Conservation (phyloP, 2,797 vertebrate species). For the Pseudocheirus occidentalis region DNA sequence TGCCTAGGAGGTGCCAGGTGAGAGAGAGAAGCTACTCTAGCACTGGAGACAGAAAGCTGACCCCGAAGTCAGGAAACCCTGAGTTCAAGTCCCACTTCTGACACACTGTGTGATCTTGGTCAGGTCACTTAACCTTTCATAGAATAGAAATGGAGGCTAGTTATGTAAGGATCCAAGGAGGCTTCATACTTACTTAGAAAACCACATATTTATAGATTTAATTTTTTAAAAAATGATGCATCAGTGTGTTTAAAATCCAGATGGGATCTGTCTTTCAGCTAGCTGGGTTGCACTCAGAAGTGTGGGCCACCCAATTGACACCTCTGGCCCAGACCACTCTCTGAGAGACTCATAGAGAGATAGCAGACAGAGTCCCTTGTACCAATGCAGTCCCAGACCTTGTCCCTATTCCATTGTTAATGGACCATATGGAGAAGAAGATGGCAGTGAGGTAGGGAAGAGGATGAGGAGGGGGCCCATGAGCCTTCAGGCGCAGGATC, state of each 20-base stretch:
- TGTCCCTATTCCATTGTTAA: background rate
- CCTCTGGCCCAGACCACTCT: too few species aligned
- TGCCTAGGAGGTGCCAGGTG: background rate
- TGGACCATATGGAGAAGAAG: background rate
- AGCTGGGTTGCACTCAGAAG: background rate
- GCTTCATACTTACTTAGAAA: background rate
- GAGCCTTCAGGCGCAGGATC: background rate
- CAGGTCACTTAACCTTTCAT: background rate
- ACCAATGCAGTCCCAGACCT: background rate
- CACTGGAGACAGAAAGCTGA: background rate
- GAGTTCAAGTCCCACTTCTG: background rate
- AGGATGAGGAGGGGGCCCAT: background rate
- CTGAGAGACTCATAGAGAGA: too few species aligned
- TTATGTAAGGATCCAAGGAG: background rate
- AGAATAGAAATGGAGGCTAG: background rate
- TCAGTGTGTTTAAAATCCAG: background rate
- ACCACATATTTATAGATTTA: background rate
- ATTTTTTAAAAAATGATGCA: background rate
- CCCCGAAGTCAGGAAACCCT: background rate
- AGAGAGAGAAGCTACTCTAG: background rate
- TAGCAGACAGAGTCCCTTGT: too few species aligned
- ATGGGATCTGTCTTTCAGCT: background rate
- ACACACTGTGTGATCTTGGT: background rate
- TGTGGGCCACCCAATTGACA: background rate
- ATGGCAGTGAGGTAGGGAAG: background rate